Conservation (phyloP, 2,113 vertebrate species). For the Pristiophorus japonicus region DNA sequence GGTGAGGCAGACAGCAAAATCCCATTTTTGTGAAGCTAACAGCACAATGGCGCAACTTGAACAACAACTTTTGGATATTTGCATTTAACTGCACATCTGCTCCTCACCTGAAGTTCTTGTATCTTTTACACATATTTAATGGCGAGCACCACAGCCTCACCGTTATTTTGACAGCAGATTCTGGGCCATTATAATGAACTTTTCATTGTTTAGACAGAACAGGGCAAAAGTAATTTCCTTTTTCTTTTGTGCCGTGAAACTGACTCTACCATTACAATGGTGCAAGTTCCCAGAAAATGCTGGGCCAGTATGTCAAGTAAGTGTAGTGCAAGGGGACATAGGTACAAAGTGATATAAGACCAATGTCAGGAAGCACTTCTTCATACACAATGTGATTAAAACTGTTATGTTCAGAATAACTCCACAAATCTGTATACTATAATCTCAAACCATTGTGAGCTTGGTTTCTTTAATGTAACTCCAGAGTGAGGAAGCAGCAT, state of each 20-base stretch:
- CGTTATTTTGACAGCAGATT: not conserved
- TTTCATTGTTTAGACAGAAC: not conserved
- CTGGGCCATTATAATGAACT: not conserved
- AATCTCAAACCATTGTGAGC: too few relatives aligned
- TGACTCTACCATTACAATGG: not conserved
- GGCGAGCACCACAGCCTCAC: too few relatives aligned
- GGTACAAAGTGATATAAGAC: not conserved
- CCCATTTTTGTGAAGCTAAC: not conserved
- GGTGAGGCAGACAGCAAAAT: not conserved
- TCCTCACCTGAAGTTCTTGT: not conserved
- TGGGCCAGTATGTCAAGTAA: too few relatives aligned
- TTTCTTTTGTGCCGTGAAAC: not conserved
- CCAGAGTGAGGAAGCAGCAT: too few relatives aligned
- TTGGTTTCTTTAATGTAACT: too few relatives aligned
- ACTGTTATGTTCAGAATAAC: too few relatives aligned
- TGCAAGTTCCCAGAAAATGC: too few relatives aligned
- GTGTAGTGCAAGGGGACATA: not conserved
- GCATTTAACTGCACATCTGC: not conserved
- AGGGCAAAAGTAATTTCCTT: not conserved
- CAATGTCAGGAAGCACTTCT: not conserved
- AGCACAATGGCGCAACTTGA: not conserved
- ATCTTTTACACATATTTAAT: not conserved
- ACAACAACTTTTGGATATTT: not conserved
- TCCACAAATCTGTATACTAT: too few relatives aligned
- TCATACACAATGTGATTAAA: not conserved